Percentiles rank a stretch among this genome's conserved stretches.
These are phyloP conservation scores for Leptogaster cylindrica DNA, from an alignment of 2,888 invertebrate species.

Conservation along the genomic window DNA sequence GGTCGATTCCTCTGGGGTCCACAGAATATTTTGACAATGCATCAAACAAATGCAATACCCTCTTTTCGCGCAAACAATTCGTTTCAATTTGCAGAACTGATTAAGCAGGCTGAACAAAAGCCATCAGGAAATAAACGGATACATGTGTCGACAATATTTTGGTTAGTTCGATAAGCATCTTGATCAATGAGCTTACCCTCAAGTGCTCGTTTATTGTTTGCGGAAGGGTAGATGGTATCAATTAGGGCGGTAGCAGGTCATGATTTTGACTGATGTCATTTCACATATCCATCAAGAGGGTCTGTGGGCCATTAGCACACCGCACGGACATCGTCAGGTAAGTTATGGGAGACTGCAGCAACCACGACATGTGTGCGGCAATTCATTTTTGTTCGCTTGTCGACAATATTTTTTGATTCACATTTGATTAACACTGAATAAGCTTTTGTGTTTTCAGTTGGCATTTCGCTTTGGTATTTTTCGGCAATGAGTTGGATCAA, in stretches of 20 bases:
- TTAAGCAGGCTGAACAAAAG: constrained; percentile 51
- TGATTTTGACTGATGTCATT: constrained; percentile 31
- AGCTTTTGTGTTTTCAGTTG: background rate
- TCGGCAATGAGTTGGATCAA: constrained; percentile 29
- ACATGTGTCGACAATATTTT: constrained; percentile 63
- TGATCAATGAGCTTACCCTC: constrained; percentile 27
- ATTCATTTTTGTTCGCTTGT: background rate
- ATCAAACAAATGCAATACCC: constrained; percentile 2
- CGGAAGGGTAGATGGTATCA: constrained; percentile 31
- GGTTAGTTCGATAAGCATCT: constrained; percentile 61
- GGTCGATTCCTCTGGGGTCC: too few relatives aligned
- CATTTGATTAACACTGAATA: constrained; percentile 24
- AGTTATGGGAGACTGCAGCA: constrained; percentile 5
- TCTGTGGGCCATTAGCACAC: background rate
- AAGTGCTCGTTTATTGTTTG: constrained; percentile 1
- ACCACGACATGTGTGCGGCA: background rate
- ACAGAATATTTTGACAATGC: too few relatives aligned
- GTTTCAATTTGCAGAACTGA: constrained; percentile 12
- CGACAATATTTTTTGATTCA: background rate
- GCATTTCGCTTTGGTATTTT: constrained; percentile 15
- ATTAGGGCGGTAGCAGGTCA: constrained; percentile 28
- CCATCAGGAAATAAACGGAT: constrained; percentile 62
- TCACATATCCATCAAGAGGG: constrained; percentile 23
- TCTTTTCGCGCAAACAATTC: background rate
- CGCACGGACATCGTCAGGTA: constrained; percentile 3